phyloP scores from a whole-genome alignment of 2,888 invertebrate genomes.

The Meloe dianella region DNA sequence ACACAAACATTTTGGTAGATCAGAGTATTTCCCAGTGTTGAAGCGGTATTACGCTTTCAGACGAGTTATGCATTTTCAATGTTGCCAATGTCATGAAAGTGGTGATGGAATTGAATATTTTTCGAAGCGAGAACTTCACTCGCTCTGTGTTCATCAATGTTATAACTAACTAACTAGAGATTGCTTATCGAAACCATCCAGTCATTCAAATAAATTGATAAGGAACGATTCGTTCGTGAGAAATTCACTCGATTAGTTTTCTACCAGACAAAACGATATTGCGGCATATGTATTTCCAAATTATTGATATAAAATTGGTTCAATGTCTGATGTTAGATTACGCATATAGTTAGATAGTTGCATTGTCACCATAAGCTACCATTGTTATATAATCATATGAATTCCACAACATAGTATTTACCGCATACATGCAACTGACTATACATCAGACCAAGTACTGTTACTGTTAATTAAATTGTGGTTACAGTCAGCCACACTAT shows the following conservation, averaged over 20 bases:
- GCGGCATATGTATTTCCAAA: not conserved
- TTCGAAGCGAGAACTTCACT: constrained; percentile 16
- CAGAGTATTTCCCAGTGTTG: constrained; percentile 33
- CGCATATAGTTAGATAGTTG: not conserved
- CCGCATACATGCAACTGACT: constrained; percentile 1
- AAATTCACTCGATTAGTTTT: not conserved
- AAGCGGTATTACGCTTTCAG: constrained; percentile 46
- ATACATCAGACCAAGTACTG: constrained; percentile 7
- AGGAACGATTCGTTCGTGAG: not conserved
- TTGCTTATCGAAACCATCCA: constrained; percentile 21
- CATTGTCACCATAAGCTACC: constrained; percentile 4
- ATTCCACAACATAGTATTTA: constrained; percentile 11
- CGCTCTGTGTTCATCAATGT: not conserved
- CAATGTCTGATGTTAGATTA: not conserved
- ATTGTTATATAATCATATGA: constrained; percentile 12
- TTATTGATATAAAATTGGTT: not conserved
- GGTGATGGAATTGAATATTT: constrained; percentile 45
- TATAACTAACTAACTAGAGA: constrained; percentile 25
- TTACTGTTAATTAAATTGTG: constrained; percentile 8
- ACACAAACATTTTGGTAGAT: constrained; percentile 26
- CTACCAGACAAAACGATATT: not conserved
- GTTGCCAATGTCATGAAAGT: constrained; percentile 41
- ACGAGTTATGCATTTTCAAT: constrained; percentile 49
- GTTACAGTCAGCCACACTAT: not conserved
- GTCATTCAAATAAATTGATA: constrained; percentile 22